phyloP scores from a whole-genome alignment of 2,113 vertebrate species.

The Pyrgilauda ruficollis region DNA sequence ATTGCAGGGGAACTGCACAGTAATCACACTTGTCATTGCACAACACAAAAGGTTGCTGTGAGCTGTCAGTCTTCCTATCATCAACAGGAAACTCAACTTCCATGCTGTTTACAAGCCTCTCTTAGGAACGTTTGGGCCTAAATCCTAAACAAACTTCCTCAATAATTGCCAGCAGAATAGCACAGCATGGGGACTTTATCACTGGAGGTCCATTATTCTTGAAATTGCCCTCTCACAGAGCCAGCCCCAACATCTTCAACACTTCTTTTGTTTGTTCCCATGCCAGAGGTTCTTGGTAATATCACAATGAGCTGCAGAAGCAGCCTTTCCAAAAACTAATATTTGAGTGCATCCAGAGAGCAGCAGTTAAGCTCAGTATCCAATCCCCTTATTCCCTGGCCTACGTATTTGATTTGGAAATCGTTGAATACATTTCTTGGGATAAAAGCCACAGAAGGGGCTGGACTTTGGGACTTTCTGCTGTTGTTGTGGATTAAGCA shows the following conservation, averaged over 20 bases:
- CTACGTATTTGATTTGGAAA: neutral
- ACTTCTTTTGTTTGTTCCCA: neutral
- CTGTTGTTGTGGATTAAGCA: neutral
- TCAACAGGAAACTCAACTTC: constrained; percentile 69
- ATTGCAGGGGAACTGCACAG: constrained; percentile 14
- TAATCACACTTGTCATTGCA: constrained; percentile 9
- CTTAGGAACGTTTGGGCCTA: constrained; percentile 64
- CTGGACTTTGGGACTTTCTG: neutral
- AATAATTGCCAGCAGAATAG: constrained; percentile 60
- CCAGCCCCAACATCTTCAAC: neutral
- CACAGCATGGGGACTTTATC: neutral
- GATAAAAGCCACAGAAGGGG: neutral
- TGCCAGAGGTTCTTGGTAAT: neutral
- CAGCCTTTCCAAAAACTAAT: neutral
- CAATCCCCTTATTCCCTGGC: neutral
- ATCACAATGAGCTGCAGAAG: neutral
- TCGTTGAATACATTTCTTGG: neutral
- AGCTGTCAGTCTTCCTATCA: constrained; percentile 64
- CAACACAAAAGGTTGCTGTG: constrained; percentile 38
- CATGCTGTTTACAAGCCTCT: constrained; percentile 57
- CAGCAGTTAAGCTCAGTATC: neutral
- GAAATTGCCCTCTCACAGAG: neutral
- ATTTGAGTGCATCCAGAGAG: neutral
- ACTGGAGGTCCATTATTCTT: constrained; percentile 15
- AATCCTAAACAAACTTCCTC: constrained; percentile 73